Conservation (phyloP, 2,113 vertebrate genomes). For the Vanacampus margaritifer region DNA sequence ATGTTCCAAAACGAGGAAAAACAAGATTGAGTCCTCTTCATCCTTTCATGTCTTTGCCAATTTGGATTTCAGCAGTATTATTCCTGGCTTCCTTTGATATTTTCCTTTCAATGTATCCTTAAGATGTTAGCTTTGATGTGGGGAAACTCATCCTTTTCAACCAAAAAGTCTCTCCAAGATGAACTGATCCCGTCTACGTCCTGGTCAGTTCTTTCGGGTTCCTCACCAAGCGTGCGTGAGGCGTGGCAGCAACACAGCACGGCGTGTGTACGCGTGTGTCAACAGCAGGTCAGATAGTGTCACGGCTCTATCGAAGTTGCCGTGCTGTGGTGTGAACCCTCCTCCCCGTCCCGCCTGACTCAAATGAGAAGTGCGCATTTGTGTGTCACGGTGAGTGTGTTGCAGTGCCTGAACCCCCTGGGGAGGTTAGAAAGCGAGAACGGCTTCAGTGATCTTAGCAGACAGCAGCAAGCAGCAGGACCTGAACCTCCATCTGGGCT, state of each 20-base stretch:
- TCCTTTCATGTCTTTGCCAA: slow-evolving; percentile 18
- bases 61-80: slow-evolving; percentile 7
- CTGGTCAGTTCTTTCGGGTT: slow-evolving; percentile 7
- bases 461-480: slow-evolving; percentile 49
- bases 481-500: slow-evolving; percentile 73
- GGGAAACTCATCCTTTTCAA: slow-evolving; percentile 6
- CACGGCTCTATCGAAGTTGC: slow-evolving; percentile 55
- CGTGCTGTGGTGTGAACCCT: slow-evolving; percentile 62
- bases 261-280: slow-evolving; percentile 19
- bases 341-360: slow-evolving; percentile 47
- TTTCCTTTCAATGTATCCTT: slow-evolving; percentile 3
- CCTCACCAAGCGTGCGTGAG: slow-evolving; percentile 18
- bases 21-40: slow-evolving; percentile 20
- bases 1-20: slow-evolving; percentile 24
- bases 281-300: slow-evolving; percentile 60
- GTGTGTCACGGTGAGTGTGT: slow-evolving; percentile 35
- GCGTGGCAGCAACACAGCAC: not conserved
- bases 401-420: slow-evolving; percentile 47
- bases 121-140: slow-evolving; percentile 1
- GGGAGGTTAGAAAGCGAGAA: slow-evolving; percentile 74
- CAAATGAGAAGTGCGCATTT: slow-evolving; percentile 49
- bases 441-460: slow-evolving; percentile 73
- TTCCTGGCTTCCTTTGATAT: slow-evolving; percentile 20
- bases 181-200: slow-evolving; percentile 6
- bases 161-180: not conserved